Base-by-base conservation (phyloP, 2,113 vertebrate species). In the Chionis minor region DNA sequence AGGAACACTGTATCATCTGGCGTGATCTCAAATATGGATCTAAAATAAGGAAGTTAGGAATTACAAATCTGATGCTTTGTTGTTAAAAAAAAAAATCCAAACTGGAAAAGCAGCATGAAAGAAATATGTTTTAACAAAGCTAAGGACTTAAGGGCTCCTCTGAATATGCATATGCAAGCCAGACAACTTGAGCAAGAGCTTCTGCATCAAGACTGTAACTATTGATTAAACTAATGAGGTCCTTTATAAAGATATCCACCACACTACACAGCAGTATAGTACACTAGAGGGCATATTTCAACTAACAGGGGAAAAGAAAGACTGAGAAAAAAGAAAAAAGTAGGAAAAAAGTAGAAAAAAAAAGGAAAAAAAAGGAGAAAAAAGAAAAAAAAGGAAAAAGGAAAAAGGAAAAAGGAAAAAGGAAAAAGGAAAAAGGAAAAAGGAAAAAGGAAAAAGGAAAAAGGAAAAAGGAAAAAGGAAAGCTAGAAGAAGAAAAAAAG, bases 1-100 rank as follows among this genome's bases (percentile, higher is more conserved):
- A 99, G 96, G 93, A 99, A 99, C 2, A 99, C 97, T 79, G 98
- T 63, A 93, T 99, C 99, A 19, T 98, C 96, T 35, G 96, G 78
- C 12, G 97, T 98, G 92, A 99, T 90, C 94, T 98, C 97, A 97
- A 99, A 99, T 90, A 99, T 91, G 45, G 97, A 97, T 66, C 99
- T 99, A 97, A 66, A 96, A 85, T 47, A 81, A 97, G 94, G 97
- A 65, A 97, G 69, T 32, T 18, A 33, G 20, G 7, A 92, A 54
- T 94, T 95, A 96, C 14, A 69, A 30, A 81, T 17, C 32, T 19
- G 28, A 75, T 26, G 7, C 9, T 62, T 9, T 2, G 6, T 1
- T 13, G 20, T 47, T 54, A 65, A 77, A 77, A 84, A 58, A 4
- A 82, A 58, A 4, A 6, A 58, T 33, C 44, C 47, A 59, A 74